phyloP scores from a whole-genome alignment of 2,888 invertebrate genomes.

The Leptinotarsa haldemani region DNA sequence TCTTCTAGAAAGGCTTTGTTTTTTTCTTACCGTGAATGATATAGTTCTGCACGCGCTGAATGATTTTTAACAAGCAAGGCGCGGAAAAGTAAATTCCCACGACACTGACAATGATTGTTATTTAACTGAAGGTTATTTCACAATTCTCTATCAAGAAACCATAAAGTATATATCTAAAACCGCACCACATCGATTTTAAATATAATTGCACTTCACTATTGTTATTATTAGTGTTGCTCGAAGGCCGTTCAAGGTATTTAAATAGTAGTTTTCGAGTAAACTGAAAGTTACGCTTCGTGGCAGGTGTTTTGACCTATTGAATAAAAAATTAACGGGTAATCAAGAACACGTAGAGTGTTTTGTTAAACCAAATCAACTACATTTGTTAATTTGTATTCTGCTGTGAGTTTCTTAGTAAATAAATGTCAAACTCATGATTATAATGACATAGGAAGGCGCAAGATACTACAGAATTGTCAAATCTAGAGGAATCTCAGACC shows the following conservation, averaged over 20 bases:
- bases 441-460: no score
- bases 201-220: slow-evolving; percentile 1
- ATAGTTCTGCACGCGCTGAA: not conserved
- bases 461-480: no score
- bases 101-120: slow-evolving; percentile 6
- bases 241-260: slow-evolving; percentile 1
- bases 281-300: slow-evolving; percentile 5
- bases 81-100: slow-evolving; percentile 9
- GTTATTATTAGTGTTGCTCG: not conserved
- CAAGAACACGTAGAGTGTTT: not conserved
- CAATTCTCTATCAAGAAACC: slow-evolving; percentile 6
- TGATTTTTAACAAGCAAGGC: not conserved
- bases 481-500: no score
- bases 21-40: not conserved
- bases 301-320: slow-evolving; percentile 18
- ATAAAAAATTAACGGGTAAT: not conserved
- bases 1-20: no score
- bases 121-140: slow-evolving; percentile 16
- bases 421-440: not conserved
- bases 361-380: not conserved
- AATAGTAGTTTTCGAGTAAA: not conserved
- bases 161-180: slow-evolving; percentile 6
- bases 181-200: slow-evolving; percentile 8
- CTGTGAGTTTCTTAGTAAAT: not conserved
- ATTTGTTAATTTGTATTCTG: not conserved